Evolutionary conservation across 2,797 vertebrate species (phyloP).

Genomic region (Xiphorhynchus erythropygius): DNA sequence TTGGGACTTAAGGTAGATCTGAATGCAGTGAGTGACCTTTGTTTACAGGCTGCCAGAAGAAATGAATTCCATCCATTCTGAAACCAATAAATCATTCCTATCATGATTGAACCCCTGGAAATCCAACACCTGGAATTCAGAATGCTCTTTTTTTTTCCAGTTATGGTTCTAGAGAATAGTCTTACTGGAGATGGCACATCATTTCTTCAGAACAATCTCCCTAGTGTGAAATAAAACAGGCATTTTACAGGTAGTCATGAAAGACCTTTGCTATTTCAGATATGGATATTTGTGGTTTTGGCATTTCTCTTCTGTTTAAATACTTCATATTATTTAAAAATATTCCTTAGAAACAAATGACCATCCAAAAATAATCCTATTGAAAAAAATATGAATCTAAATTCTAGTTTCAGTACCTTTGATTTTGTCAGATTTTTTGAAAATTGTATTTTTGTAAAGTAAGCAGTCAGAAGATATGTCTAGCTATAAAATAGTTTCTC

Average conservation of each 20-base stretch:
- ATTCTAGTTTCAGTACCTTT: not conserved
- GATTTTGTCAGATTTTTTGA: not conserved
- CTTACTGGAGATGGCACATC: not conserved
- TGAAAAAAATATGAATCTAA: not conserved
- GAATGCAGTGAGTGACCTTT: not conserved
- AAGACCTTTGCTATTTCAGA: not conserved
- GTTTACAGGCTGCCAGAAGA: not conserved
- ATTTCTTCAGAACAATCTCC: not conserved
- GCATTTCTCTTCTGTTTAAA: not conserved
- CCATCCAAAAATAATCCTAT: not conserved
- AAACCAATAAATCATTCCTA: not conserved
- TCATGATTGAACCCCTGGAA: not conserved
- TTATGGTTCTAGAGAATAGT: not conserved
- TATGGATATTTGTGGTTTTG: not conserved
- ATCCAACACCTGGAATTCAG: not conserved
- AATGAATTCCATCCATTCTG: not conserved
- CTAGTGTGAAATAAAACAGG: not conserved
- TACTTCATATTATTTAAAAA: not conserved
- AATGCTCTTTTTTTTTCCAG: not conserved
- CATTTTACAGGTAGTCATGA: not conserved
- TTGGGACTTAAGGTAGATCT: not conserved
- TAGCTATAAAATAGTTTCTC: not conserved
- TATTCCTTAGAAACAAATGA: not conserved
- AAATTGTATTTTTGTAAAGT: not conserved
- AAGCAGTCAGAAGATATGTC: not conserved